Percentiles rank a stretch among this genome's conserved stretches.
These are phyloP conservation scores for Odontothrips loti DNA, from an alignment of 2,888 invertebrate genomes.

Conservation along the genomic window DNA sequence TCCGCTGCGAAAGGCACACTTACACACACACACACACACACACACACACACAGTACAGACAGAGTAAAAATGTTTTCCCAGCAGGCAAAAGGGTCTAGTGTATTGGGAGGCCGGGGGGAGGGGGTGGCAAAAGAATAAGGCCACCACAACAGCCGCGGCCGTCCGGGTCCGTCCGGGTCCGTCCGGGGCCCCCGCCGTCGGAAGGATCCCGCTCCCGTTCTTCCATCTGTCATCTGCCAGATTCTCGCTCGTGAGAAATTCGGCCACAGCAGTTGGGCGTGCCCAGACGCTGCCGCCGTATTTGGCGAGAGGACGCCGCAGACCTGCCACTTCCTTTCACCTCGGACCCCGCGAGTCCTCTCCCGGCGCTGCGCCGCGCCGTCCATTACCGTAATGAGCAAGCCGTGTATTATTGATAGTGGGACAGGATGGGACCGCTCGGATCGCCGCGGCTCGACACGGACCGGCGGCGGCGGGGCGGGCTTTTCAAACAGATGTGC, in stretches of 20 bases:
- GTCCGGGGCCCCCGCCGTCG: background rate
- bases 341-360: no score
- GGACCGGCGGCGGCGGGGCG: background rate
- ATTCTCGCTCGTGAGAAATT: background rate
- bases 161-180: no score
- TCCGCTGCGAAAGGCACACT: no score
- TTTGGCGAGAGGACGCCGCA: background rate
- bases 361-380: background rate
- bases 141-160: no score
- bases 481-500: constrained; percentile 6
- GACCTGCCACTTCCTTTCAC: no score
- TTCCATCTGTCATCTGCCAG: constrained; percentile 11
- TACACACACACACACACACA: no score
- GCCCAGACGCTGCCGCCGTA: background rate
- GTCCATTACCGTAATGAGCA: background rate
- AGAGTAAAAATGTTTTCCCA: no score
- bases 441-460: background rate
- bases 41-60: no score
- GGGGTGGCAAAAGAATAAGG: no score
- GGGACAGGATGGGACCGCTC: no score
- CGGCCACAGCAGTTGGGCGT: background rate
- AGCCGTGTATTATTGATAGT: constrained; percentile 6
- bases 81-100: no score
- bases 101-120: no score
- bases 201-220: background rate